A percentile compares a stretch with the other conserved stretches of the same genome.
These are phyloP conservation scores for Electrona antarctica DNA, from an alignment of 2,113 vertebrate genomes.

Conservation along the genomic window DNA sequence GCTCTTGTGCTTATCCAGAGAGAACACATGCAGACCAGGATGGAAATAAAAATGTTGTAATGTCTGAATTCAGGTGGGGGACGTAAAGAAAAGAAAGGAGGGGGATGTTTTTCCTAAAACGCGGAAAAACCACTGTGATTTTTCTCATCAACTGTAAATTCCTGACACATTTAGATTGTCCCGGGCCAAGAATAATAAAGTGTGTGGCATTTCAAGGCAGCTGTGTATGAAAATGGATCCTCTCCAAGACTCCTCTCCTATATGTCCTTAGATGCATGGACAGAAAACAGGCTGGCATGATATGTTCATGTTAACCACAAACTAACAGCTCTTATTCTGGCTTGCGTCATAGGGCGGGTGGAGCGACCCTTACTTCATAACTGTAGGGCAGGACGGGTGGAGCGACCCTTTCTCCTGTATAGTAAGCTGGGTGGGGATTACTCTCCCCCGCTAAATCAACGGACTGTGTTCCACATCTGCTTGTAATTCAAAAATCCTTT, in stretches of 20 bases:
- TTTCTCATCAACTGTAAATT: slow-evolving; percentile 65
- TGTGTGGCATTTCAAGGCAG: slow-evolving; percentile 61
- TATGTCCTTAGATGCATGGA: slow-evolving; percentile 50
- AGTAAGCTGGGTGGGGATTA: slow-evolving; percentile 7
- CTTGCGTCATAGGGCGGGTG: slow-evolving; percentile 25
- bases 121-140: slow-evolving; percentile 41
- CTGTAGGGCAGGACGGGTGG: no score
- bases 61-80: slow-evolving; percentile 47
- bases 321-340: slow-evolving; percentile 37
- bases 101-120: slow-evolving; percentile 27
- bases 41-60: slow-evolving; percentile 73
- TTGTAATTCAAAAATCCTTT: slow-evolving; percentile 39
- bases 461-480: slow-evolving; percentile 24
- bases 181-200: slow-evolving; percentile 72
- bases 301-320: slow-evolving; percentile 54
- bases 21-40: slow-evolving; percentile 56
- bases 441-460: slow-evolving; percentile 31
- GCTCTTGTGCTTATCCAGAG: slow-evolving; percentile 14
- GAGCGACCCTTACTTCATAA: slow-evolving; percentile 30
- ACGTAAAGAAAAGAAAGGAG: slow-evolving; percentile 39
- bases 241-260: slow-evolving; percentile 52
- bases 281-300: slow-evolving; percentile 51
- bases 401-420: no score
- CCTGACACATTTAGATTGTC: slow-evolving; percentile 61
- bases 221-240: slow-evolving; percentile 56